A percentile compares a stretch with the other conserved stretches of the same genome.
Evolutionary conservation across 2,113 vertebrate genomes (phyloP).

Genomic region (Oncorhynchus mykiss): DNA sequence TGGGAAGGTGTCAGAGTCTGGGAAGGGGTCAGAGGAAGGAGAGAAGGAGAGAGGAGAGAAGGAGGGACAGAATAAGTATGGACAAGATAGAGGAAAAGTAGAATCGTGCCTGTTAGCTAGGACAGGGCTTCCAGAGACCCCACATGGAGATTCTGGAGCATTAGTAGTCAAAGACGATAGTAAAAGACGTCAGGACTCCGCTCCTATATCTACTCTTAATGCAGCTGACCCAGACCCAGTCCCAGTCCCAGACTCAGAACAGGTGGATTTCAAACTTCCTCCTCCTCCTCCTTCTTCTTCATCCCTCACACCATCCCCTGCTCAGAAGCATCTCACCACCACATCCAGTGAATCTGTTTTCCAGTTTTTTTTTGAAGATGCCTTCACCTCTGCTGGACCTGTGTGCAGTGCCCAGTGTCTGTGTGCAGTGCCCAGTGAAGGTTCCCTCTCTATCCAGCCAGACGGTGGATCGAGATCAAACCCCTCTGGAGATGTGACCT

Average conservation of each 20-base stretch:
- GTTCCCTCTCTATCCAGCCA: background rate
- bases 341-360: slow-evolving; percentile 10
- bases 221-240: slow-evolving; percentile 8
- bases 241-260: slow-evolving; percentile 26
- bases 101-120: slow-evolving; percentile 22
- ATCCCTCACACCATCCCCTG: no score
- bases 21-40: slow-evolving; percentile 1
- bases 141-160: slow-evolving; percentile 17
- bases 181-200: slow-evolving; percentile 10
- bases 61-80: slow-evolving; percentile 6
- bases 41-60: slow-evolving; percentile 15
- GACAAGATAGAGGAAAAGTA: background rate
- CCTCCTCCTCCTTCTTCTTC: background rate
- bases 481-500: background rate
- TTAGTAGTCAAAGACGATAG: background rate
- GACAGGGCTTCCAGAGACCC: slow-evolving; percentile 9
- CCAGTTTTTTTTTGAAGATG: no score
- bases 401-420: no score
- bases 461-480: background rate
- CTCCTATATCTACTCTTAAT: background rate
- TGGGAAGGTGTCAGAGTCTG: slow-evolving; percentile 11
- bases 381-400: no score
- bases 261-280: slow-evolving; percentile 19
- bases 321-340: slow-evolving; percentile 3
- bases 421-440: background rate